Evolutionary conservation across 2,888 invertebrate genomes (phyloP), one percentile per base, ranked within the genome.

Genomic region (Campoplex nolae): DNA sequence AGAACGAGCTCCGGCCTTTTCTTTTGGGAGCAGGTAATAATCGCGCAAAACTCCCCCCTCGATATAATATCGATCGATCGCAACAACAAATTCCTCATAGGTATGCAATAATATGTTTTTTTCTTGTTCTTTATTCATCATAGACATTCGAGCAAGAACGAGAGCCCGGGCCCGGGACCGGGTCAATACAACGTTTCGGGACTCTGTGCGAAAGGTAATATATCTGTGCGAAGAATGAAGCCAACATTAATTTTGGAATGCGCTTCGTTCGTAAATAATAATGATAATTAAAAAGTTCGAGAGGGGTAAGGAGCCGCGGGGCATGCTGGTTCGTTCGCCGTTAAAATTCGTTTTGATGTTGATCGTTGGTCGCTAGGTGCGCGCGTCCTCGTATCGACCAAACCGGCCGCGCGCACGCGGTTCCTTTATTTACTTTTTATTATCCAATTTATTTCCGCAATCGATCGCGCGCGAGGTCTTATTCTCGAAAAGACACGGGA

Each of bases 161-260:
- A 95, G 83, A 96, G 96, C 89, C 95, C 96, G 68, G 98, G 98
- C 48, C 98, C 98, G 2, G 98, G 98, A 32, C 98, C 98, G 23
- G 98, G 98, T n/a, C 97, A 97, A 88, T 98, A 98, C 95, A 98
- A 98, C 94, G 97, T 98, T 71, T 97, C 97, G 89, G 98, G 98
- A 86, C 96, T 98, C 92, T 97, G 97, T 81, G 96, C 97, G 67
- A 98, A 97, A 96, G 98, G 98, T 96, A 95, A 94, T 91, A 94
- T 91, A 58, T 73, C 45, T 38, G 38, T 6, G 7, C 3, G 7
- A 38, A 38, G 42, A 9, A 42, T 7, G 1, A 7, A 42, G 42
- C 42, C 8, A 3, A 7, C 6, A 42, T 3, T 6, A 6, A 58
- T 58, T 58, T 28, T 13, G 28, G 28, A 58, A 58, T 28, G 13